phyloP scores from a whole-genome alignment of 2,888 invertebrate genomes.

The Lordiphosa andalusiaca region DNA sequence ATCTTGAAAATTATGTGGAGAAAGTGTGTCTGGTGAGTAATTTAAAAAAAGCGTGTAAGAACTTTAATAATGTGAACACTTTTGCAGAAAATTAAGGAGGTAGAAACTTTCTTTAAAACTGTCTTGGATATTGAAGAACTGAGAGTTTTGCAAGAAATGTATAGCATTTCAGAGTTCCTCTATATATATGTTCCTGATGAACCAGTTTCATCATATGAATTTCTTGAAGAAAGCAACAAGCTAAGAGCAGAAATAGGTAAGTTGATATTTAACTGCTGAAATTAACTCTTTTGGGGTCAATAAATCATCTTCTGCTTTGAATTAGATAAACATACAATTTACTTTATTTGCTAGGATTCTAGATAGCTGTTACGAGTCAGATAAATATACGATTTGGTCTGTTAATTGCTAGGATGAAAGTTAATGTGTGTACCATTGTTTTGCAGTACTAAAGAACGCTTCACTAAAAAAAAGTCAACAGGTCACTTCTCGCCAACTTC shows the following conservation, averaged over 20 bases:
- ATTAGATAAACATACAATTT: no score
- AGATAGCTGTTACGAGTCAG: no score
- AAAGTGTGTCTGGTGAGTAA: constrained; percentile 45
- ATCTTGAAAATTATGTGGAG: constrained; percentile 62
- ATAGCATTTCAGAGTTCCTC: constrained; percentile 83
- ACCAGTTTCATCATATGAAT: constrained; percentile 52
- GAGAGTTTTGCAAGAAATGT: constrained; percentile 86
- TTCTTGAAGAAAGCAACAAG: constrained; percentile 84
- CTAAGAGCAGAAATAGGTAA: constrained; percentile 78
- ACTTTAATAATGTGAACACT: background rate
- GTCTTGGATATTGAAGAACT: constrained; percentile 88
- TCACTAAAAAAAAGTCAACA: no score
- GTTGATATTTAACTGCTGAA: no score
- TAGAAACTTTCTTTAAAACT: constrained; percentile 69
- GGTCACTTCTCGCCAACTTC: no score
- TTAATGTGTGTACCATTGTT: no score
- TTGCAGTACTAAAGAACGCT: no score
- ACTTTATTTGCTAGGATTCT: no score
- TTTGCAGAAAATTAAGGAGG: constrained; percentile 62
- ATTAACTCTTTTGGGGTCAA: no score
- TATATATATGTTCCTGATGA: constrained; percentile 84
- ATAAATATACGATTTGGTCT: no score
- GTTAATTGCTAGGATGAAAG: no score
- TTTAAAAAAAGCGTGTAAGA: constrained; percentile 65
- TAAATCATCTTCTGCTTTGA: no score